A percentile compares a stretch with the other conserved stretches of the same genome.
Evolutionary conservation across 2,797 vertebrate species (phyloP).

Genomic region (Novumbra hubbsi): DNA sequence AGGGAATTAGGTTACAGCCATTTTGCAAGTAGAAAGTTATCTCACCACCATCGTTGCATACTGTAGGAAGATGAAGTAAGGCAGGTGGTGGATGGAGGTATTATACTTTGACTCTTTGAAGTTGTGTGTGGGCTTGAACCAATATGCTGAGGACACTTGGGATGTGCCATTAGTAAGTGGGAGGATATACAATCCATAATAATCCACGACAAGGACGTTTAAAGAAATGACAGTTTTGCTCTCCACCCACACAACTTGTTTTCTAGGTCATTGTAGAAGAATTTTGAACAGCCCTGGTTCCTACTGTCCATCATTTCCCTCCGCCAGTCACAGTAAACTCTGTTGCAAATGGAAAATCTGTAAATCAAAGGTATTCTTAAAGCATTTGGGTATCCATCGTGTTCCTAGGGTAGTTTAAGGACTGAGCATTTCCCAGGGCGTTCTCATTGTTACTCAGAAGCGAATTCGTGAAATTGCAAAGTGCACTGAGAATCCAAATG

Average conservation of each 20-base stretch:
- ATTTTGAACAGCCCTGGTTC: constrained; percentile 23
- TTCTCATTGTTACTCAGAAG: not conserved
- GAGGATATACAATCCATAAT: constrained; percentile 28
- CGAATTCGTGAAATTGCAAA: not conserved
- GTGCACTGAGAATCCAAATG: not conserved
- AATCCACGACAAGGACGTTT: constrained; percentile 36
- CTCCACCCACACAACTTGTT: constrained; percentile 47
- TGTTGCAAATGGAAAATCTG: constrained; percentile 24
- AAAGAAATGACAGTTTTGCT: constrained; percentile 31
- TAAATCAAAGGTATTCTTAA: constrained; percentile 7
- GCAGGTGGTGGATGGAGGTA: not conserved
- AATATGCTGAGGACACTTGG: not conserved
- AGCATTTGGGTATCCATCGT: not conserved
- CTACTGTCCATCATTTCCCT: constrained; percentile 29
- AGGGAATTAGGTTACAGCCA: constrained; percentile 22
- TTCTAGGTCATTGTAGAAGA: constrained; percentile 33
- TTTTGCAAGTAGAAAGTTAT: constrained; percentile 19
- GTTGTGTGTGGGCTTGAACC: constrained; percentile 4
- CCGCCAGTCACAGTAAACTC: constrained; percentile 19
- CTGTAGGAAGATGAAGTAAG: not conserved
- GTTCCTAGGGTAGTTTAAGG: not conserved
- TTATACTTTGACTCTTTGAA: not conserved
- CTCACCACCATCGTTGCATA: not conserved
- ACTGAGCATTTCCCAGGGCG: not conserved
- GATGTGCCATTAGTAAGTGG: constrained; percentile 9